Percentiles rank a stretch among this genome's conserved stretches.
These are phyloP conservation scores for Schizothorax lantsangensis DNA, from an alignment of 2,797 vertebrate genomes.

Conservation along the genomic window DNA sequence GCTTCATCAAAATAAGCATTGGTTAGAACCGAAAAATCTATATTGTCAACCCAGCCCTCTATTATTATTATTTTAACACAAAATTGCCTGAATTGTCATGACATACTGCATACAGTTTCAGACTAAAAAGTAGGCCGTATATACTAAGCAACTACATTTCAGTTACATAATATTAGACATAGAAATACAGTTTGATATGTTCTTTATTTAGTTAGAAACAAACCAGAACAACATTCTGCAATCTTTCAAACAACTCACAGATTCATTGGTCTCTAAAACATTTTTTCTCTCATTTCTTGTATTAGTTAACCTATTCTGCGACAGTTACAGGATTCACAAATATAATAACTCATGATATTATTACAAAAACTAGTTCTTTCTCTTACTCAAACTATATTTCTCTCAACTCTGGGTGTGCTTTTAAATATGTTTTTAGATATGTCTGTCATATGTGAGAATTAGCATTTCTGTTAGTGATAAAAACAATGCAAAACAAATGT, in stretches of 20 bases:
- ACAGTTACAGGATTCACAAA: neutral
- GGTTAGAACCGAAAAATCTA: neutral
- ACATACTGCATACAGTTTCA: neutral
- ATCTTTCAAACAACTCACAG: conserved; percentile 3
- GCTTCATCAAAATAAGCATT: neutral
- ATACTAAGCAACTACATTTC: neutral
- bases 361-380: neutral
- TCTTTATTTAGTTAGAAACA: conserved; percentile 54
- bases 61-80: neutral
- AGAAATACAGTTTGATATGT: neutral
- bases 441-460: neutral
- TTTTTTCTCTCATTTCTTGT: neutral
- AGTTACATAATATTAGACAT: neutral
- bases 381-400: neutral
- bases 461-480: neutral
- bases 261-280: conserved; percentile 14
- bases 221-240: conserved; percentile 26
- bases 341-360: neutral
- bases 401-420: conserved; percentile 7
- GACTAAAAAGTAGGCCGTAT: neutral
- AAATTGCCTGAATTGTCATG: neutral
- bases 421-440: conserved; percentile 12
- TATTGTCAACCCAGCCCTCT: neutral
- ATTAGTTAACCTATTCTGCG: neutral
- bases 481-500: neutral